Evolutionary conservation across 1,140 invertebrate species (phyloP), one percentile per base, ranked within the genome.

Genomic region (Euwallacea similis): DNA sequence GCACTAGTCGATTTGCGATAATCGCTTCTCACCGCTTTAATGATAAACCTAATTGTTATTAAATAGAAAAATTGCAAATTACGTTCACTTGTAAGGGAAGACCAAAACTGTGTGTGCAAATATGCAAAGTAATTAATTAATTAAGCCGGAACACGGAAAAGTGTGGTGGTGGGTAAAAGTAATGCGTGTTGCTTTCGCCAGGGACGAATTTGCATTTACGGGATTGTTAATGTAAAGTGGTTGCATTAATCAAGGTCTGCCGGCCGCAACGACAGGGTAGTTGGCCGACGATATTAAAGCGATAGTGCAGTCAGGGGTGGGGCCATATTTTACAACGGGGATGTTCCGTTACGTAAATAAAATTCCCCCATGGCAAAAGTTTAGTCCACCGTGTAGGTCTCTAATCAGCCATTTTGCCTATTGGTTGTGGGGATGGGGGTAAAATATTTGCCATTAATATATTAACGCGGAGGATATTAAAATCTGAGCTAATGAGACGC

Each of bases 161-260:
- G 59, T 33, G 60, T 44, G 67, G 41, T 41, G 46, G 53, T 16
- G 58, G 61, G 58, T 56, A 71, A 71, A 71, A 64, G 69, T 71
- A 72, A 72, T 67, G 70, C 64, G 65, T 75, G 73, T 75, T 73
- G 66, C 74, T 75, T 75, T 75, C 68, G 59, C 67, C 66, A 54
- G 66, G 69, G 61, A 70, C 59, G 74, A 76, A 77, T 77, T 77
- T 77, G 76, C 76, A 77, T 77, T 77, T 77, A 77, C 79, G 75
- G 77, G 78, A 79, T 76, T 77, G 78, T 80, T 79, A 80, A 80
- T 79, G 79, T 76, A 78, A 79, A 80, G 78, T 78, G 77, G 78
- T 75, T 78, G 78, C 79, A 80, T 80, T 80, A 80, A 80, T 80
- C 79, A 80, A 74, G 76, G 75, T 76, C 56, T 74, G 74, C 75